phyloP scores from a whole-genome alignment of 2,888 invertebrate genomes.

The Entomobrya proxima region DNA sequence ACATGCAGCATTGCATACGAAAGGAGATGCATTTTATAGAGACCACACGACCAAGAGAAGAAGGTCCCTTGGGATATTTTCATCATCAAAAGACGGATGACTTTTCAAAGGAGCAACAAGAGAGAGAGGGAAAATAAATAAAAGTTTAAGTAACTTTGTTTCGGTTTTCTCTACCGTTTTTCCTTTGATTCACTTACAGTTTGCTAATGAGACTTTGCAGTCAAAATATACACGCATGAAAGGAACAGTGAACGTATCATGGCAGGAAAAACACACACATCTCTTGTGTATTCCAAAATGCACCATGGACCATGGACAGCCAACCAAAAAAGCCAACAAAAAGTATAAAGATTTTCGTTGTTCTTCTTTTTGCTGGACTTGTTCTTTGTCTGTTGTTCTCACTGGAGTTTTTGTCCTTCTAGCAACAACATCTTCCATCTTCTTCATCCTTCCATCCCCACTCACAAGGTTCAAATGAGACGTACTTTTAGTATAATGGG shows the following conservation, averaged over 20 bases:
- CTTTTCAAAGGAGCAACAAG: neutral
- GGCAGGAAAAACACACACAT: neutral
- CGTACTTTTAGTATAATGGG: neutral
- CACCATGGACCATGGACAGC: too few relatives aligned
- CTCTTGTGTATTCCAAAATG: neutral
- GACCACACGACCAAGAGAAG: neutral
- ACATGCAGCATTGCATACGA: neutral
- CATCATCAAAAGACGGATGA: slow-evolving; percentile 35
- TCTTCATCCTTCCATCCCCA: slow-evolving; percentile 47
- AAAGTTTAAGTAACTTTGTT: neutral
- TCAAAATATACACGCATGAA: neutral
- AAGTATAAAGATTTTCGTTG: too few relatives aligned
- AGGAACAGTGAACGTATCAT: neutral
- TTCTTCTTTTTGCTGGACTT: neutral
- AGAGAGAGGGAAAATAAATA: neutral
- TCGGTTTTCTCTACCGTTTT: neutral
- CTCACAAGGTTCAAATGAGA: neutral
- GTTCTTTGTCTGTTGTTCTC: neutral
- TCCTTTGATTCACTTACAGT: neutral
- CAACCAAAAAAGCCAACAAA: neutral
- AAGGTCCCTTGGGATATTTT: slow-evolving; percentile 12
- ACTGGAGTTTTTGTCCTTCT: neutral
- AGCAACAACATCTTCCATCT: too few relatives aligned
- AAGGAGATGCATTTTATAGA: neutral
- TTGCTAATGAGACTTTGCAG: slow-evolving; percentile 22